phyloP scores from a whole-genome alignment of 2,888 invertebrate species.

The Tetanocera ferruginea region DNA sequence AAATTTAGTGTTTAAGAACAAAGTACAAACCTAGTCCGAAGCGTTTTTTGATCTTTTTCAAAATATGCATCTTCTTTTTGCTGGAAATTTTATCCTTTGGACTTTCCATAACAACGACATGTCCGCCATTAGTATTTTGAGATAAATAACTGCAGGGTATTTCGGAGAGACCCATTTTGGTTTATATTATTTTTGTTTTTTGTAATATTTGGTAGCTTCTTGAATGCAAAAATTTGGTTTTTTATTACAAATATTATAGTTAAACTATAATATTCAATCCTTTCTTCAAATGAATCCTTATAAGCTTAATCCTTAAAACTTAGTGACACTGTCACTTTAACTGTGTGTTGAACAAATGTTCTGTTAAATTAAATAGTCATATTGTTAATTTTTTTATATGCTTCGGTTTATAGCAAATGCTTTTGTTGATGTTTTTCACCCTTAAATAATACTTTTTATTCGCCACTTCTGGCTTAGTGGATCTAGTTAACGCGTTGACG shows the following conservation, averaged over 20 bases:
- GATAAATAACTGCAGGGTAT: constrained; percentile 60
- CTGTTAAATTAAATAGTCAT: constrained; percentile 27
- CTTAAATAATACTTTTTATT: constrained; percentile 9
- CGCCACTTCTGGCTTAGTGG: neutral
- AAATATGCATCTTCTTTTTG: constrained; percentile 84
- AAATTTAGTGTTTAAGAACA: neutral
- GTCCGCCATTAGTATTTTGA: constrained; percentile 54
- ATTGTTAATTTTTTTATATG: constrained; percentile 17
- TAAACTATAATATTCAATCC: constrained; percentile 19
- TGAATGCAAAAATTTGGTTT: neutral
- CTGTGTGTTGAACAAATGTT: constrained; percentile 13
- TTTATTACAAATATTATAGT: constrained; percentile 24
- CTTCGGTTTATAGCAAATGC: constrained; percentile 6
- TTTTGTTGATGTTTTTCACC: neutral
- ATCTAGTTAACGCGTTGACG: neutral
- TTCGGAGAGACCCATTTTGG: constrained; percentile 64
- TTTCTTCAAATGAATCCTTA: neutral
- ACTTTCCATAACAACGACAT: constrained; percentile 62
- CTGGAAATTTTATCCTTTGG: constrained; percentile 65
- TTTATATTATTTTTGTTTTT: constrained; percentile 12
- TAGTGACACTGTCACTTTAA: neutral
- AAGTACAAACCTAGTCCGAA: constrained; percentile 85
- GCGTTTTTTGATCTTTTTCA: constrained; percentile 90
- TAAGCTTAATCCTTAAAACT: too few species aligned
- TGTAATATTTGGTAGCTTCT: neutral